A percentile compares a stretch with the other conserved stretches of the same genome.
phyloP scores from a whole-genome alignment of 2,888 invertebrate genomes.

The Drosophila gaucha region DNA sequence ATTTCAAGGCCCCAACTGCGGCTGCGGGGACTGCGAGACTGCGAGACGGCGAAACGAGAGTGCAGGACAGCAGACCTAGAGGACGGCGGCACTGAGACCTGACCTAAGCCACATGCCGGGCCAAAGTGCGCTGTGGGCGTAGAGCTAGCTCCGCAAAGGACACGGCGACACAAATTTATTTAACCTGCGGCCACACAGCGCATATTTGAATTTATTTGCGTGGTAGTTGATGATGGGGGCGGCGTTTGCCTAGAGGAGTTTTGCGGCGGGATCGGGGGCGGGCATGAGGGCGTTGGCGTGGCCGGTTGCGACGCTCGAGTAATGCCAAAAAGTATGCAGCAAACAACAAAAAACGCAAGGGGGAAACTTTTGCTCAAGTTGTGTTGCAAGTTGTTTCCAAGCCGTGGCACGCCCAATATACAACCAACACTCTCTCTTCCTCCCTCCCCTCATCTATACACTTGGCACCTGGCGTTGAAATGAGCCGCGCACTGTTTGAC shows the following conservation, averaged over 20 bases:
- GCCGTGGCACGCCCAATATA: conserved; percentile 31
- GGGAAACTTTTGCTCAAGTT: conserved; percentile 61
- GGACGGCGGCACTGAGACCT: conserved; percentile 24
- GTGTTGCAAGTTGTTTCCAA: conserved; percentile 59
- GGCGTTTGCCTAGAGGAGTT: conserved; percentile 3
- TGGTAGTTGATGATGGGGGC: conserved; percentile 26
- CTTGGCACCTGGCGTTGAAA: conserved; percentile 43
- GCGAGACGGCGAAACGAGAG: neutral
- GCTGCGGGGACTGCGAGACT: neutral
- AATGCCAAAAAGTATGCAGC: conserved; percentile 67
- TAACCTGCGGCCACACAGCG: conserved; percentile 73
- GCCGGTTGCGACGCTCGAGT: too few species aligned
- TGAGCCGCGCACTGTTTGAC: conserved; percentile 66
- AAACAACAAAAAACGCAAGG: conserved; percentile 7
- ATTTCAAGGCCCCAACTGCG: conserved; percentile 29
- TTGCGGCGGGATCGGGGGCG: too few species aligned
- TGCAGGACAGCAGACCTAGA: neutral
- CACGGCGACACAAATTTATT: conserved; percentile 66
- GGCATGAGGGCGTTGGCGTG: conserved; percentile 15
- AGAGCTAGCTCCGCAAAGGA: conserved; percentile 19
- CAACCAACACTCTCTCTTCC: neutral
- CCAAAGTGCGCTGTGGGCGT: too few species aligned
- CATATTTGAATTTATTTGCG: conserved; percentile 76
- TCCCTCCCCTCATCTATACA: neutral
- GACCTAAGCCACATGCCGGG: conserved; percentile 46